A percentile compares a stretch with the other conserved stretches of the same genome.
These are phyloP conservation scores for Hyperopisus bebe DNA, from an alignment of 2,113 vertebrate species.

Conservation along the genomic window DNA sequence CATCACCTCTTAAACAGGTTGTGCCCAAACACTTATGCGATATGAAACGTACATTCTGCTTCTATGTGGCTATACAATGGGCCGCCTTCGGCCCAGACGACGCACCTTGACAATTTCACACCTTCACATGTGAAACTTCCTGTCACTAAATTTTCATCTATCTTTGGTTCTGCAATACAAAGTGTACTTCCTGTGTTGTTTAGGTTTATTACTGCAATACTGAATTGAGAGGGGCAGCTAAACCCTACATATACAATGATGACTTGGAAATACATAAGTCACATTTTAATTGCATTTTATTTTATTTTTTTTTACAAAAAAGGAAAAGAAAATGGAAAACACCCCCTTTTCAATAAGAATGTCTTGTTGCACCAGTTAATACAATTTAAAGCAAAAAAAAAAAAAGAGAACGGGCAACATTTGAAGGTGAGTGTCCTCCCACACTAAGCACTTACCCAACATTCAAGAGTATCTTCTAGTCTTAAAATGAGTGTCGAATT, in stretches of 20 bases:
- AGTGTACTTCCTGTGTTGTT: constrained; percentile 26
- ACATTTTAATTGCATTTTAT: constrained; percentile 36
- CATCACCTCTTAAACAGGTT: constrained; percentile 64
- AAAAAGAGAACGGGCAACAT: not conserved
- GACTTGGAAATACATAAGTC: constrained; percentile 32
- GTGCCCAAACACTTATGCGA: constrained; percentile 55
- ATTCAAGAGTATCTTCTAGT: not conserved
- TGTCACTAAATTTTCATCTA: constrained; percentile 59
- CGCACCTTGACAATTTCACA: constrained; percentile 68
- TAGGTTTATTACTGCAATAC: constrained; percentile 26
- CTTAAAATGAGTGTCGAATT: not conserved
- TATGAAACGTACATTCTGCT: constrained; percentile 37
- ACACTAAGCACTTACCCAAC: constrained; percentile 7
- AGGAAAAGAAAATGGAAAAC: constrained; percentile 16
- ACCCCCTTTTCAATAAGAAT: not conserved
- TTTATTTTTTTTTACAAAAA: constrained; percentile 28
- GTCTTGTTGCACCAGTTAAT: constrained; percentile 10
- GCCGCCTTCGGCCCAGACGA: constrained; percentile 45
- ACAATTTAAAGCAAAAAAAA: not conserved
- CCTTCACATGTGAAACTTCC: constrained; percentile 50
- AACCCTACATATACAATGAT: constrained; percentile 32
- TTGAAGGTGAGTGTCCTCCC: not conserved
- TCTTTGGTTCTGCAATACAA: constrained; percentile 64
- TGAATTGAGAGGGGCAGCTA: constrained; percentile 11
- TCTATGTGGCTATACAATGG: constrained; percentile 31